A percentile compares a stretch with the other conserved stretches of the same genome.
These are phyloP conservation scores for Ligdia adustata DNA, from an alignment of 2,888 invertebrate species.

Conservation along the genomic window DNA sequence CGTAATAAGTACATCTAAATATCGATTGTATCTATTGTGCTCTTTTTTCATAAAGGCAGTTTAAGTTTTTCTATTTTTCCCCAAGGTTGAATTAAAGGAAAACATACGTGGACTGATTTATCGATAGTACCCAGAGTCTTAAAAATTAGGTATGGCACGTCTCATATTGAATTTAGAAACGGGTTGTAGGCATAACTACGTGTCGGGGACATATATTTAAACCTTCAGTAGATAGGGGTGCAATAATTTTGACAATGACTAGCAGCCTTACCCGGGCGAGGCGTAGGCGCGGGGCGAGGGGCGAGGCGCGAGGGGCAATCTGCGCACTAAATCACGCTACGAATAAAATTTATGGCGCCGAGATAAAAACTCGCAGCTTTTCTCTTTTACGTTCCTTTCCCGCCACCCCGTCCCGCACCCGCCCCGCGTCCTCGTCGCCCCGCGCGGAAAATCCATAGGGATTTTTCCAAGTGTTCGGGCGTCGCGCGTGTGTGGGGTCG, in stretches of 20 bases:
- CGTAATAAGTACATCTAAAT: slow-evolving; percentile 25
- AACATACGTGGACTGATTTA: slow-evolving; percentile 29
- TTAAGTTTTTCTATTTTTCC: slow-evolving; percentile 42
- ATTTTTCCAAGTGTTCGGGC: slow-evolving; percentile 83
- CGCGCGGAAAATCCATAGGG: slow-evolving; percentile 82
- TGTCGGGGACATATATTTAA: slow-evolving; percentile 83
- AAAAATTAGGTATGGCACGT: slow-evolving; percentile 32
- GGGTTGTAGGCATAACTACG: slow-evolving; percentile 78
- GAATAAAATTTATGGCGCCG: slow-evolving; percentile 85
- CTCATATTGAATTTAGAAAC: slow-evolving; percentile 55
- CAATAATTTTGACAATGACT: slow-evolving; percentile 85
- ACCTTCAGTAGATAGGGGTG: slow-evolving; percentile 84
- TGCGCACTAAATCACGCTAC: slow-evolving; percentile 85
- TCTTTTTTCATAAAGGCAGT: slow-evolving; percentile 28
- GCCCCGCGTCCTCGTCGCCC: slow-evolving; percentile 38
- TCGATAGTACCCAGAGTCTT: slow-evolving; percentile 20
- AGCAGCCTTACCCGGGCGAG: slow-evolving; percentile 81
- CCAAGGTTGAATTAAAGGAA: slow-evolving; percentile 11
- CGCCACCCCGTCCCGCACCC: slow-evolving; percentile 43
- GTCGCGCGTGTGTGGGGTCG: slow-evolving; percentile 81
- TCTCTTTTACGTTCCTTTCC: slow-evolving; percentile 84
- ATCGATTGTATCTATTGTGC: slow-evolving; percentile 37
- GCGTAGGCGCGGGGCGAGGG: slow-evolving; percentile 74
- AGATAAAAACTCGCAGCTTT: slow-evolving; percentile 86
- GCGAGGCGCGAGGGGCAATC: slow-evolving; percentile 78